These are phyloP conservation scores for Tineola bisselliella DNA, from an alignment of 2,888 invertebrate species.

Conservation along the genomic window DNA sequence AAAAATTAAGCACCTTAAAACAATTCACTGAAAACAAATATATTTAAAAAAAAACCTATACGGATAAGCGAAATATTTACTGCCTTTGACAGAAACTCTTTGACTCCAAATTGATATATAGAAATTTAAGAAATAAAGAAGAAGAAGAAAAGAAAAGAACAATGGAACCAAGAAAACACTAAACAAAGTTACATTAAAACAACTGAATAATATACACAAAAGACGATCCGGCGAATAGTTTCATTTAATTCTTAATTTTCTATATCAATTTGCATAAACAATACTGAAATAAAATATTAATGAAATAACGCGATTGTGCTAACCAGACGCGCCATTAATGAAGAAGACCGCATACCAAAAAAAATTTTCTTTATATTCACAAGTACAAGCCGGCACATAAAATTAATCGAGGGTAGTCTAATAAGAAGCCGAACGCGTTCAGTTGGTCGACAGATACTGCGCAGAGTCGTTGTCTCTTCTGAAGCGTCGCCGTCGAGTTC, in stretches of 20 bases:
- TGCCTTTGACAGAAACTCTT: background rate
- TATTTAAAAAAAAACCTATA: background rate
- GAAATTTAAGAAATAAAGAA: background rate
- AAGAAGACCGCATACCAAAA: background rate
- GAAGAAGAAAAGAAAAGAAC: too few relatives aligned
- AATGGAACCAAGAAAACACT: too few relatives aligned
- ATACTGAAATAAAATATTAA: background rate
- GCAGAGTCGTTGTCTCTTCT: background rate
- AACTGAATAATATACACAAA: too few relatives aligned
- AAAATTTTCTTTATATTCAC: background rate
- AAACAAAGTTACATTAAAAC: too few relatives aligned
- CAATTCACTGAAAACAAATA: background rate
- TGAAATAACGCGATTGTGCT: constrained; percentile 6
- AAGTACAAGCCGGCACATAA: constrained; percentile 3
- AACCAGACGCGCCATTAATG: background rate
- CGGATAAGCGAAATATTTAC: background rate
- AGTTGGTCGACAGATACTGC: background rate
- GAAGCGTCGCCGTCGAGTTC: background rate
- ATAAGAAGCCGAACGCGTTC: background rate
- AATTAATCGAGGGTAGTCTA: background rate
- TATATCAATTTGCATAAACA: too few relatives aligned
- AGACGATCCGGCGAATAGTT: too few relatives aligned
- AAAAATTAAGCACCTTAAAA: constrained; percentile 1
- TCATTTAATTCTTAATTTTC: too few relatives aligned
- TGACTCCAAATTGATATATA: background rate